These are phyloP conservation scores for Apamea monoglypha DNA, from an alignment of 2,888 invertebrate species.

Conservation along the genomic window DNA sequence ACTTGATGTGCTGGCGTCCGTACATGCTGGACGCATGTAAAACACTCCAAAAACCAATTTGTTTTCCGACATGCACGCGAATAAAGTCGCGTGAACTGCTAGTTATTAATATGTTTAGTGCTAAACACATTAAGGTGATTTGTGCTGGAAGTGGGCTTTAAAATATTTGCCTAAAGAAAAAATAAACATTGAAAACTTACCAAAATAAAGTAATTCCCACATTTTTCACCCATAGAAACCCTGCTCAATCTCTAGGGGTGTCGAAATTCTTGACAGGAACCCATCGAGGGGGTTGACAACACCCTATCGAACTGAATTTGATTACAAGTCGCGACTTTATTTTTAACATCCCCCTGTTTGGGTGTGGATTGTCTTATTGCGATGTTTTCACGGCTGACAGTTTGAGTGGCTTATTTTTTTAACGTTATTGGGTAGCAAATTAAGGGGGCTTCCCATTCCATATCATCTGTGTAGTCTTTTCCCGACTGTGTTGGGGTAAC, in stretches of 20 bases:
- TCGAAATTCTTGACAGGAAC: conserved; percentile 50
- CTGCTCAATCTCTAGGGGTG: conserved; percentile 12
- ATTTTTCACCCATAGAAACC: conserved; percentile 37
- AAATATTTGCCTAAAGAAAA: no score
- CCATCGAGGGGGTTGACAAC: conserved; percentile 30
- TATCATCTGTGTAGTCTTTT: background rate
- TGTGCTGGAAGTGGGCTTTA: no score
- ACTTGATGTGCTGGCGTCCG: no score
- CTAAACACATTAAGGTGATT: no score
- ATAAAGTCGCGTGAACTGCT: no score
- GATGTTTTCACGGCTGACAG: conserved; percentile 28
- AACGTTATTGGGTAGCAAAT: background rate
- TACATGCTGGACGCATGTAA: no score
- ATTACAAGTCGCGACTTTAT: conserved; percentile 60
- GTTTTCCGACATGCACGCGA: no score
- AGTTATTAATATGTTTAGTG: no score
- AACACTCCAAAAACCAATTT: no score
- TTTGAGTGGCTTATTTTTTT: conserved; percentile 5
- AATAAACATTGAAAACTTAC: no score
- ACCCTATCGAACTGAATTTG: conserved; percentile 54
- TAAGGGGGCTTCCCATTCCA: background rate
- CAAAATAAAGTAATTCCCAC: background rate
- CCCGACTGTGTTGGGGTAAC: background rate
- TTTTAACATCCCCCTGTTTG: conserved; percentile 42
- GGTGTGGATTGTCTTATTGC: conserved; percentile 33